phyloP scores from a whole-genome alignment of 2,888 invertebrate species.

The Lycia hirtaria region DNA sequence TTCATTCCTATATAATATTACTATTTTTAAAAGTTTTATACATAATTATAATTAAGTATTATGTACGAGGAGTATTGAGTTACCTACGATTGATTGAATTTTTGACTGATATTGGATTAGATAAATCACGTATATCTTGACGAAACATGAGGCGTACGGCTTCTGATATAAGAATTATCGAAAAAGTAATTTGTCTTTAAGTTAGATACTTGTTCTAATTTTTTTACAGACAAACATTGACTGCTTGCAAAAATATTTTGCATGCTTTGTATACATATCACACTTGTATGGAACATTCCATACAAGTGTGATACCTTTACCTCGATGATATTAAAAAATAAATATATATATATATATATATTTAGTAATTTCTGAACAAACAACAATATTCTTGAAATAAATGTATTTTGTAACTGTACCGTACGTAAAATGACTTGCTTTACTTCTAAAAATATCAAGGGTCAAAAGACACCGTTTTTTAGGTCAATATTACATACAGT shows the following conservation, averaged over 20 bases:
- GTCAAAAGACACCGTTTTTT: neutral
- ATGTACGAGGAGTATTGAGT: slow-evolving; percentile 45
- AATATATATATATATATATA: too few relatives aligned
- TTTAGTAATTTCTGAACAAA: neutral
- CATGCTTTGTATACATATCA: too few relatives aligned
- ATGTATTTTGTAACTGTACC: neutral
- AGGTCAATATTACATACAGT: neutral
- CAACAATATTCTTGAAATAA: neutral
- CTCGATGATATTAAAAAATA: too few relatives aligned
- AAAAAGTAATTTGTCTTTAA: neutral
- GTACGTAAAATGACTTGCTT: neutral
- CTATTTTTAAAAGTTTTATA: neutral
- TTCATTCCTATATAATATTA: neutral
- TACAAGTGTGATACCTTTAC: too few relatives aligned
- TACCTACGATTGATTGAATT: slow-evolving; percentile 62
- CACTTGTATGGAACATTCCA: too few relatives aligned
- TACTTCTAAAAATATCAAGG: neutral
- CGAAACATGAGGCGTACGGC: slow-evolving; percentile 7
- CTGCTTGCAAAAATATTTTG: too few relatives aligned
- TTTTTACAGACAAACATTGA: too few relatives aligned
- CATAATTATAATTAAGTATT: slow-evolving; percentile 1
- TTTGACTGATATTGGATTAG: slow-evolving; percentile 63
- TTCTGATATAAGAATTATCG: neutral
- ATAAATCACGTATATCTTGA: slow-evolving; percentile 8
- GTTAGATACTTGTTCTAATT: too few relatives aligned